Base-by-base conservation (phyloP, 2,113 vertebrate species). In the Entosphenus tridentatus region DNA sequence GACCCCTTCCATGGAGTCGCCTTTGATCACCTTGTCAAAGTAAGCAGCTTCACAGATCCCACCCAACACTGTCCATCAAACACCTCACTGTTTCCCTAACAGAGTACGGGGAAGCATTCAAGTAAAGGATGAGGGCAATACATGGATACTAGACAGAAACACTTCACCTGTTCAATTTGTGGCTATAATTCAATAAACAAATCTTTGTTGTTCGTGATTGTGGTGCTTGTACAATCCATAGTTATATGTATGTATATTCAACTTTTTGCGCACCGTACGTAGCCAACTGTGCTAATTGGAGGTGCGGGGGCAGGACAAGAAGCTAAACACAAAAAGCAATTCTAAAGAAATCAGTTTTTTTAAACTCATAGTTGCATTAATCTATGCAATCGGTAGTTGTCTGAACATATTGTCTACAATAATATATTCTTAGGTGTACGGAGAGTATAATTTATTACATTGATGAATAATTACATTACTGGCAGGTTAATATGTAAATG, bases 1-100 rank as follows among this genome's bases (percentile, higher is more conserved):
- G 88, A 85, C 73, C 80, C 78, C 71, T 98, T 98, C 71, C 80
- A 75, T 76, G 85, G 85, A 0, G 1, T 39, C 12, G 87, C 77
- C 57, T 98, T 95, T 72, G 78, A 72, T 71, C 87, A 92, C 77
- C 95, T 95, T 77, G 80, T 77, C 75, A 81, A 88, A 86, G 92
- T 98, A 72, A 70, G 73, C 21, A 57, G 57, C 39, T 56, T 67
- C 8, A n/a, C 9, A 12, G 18, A 9, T 21, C 54, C 55, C 18
- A 12, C 14, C 9, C 17, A 17, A 3, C 11, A 11, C 21, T 68
- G 21, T 58, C n/a, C 56, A 12, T 6, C 16, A 11, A 10, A 2
- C 21, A 8, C 10, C 11, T 12, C 12, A 39, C 12, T 13, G 8
- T 11, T 67, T 9, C 14, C 57, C 12, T 12, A 55, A 12, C 55